Evolutionary conservation across 2,888 invertebrate species (phyloP).

Genomic region (Dendrolimus houi): DNA sequence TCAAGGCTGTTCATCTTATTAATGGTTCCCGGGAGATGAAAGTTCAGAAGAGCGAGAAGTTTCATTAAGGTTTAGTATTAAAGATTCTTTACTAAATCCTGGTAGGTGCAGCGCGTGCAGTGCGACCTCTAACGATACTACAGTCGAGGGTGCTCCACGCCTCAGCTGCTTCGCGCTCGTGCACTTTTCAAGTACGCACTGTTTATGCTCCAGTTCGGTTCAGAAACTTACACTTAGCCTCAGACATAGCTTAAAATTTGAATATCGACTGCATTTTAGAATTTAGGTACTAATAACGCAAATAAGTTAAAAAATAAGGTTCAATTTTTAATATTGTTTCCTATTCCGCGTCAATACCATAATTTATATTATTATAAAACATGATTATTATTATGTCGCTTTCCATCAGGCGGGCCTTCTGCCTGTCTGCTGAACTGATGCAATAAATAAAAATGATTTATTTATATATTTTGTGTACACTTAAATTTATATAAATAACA

Average conservation of each 20-base stretch:
- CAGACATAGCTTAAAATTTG: slow-evolving; percentile 31
- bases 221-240: slow-evolving; percentile 34
- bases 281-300: too few species aligned
- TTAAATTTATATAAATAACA: too few species aligned
- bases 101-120: slow-evolving; percentile 26
- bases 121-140: slow-evolving; percentile 51
- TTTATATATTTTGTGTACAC: too few species aligned
- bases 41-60: slow-evolving; percentile 2
- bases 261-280: slow-evolving; percentile 19
- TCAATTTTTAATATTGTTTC: too few species aligned
- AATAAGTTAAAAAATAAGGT: too few species aligned
- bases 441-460: too few species aligned
- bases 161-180: slow-evolving; percentile 49
- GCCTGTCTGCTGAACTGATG: too few species aligned
- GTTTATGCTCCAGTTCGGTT: slow-evolving; percentile 59
- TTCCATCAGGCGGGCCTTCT: too few species aligned
- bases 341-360: too few species aligned
- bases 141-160: slow-evolving; percentile 42
- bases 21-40: background rate
- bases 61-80: slow-evolving; percentile 33
- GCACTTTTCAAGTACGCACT: slow-evolving; percentile 67
- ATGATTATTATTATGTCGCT: too few species aligned
- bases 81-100: slow-evolving; percentile 41
- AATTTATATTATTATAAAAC: too few species aligned
- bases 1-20: background rate